Evolutionary conservation across 2,888 invertebrate species (phyloP).

Genomic region (Liopterus haemorrhoidalis): DNA sequence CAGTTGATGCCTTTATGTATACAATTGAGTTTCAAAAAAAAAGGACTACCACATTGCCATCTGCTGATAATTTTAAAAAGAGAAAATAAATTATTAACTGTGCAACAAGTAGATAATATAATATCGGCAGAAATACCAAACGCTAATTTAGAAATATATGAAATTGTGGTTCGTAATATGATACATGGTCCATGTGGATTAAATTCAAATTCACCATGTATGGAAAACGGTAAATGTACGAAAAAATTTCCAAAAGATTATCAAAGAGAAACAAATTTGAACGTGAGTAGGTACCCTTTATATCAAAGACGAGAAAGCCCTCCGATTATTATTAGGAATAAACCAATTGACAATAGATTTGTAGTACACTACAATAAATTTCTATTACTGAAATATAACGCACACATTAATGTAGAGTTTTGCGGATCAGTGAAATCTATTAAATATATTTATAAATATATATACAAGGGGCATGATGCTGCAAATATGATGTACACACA

Average conservation of each 20-base stretch:
- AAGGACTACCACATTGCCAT: constrained; percentile 9
- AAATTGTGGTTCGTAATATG: constrained; percentile 1
- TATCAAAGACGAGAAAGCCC: no score
- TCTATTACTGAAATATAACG: constrained; percentile 23
- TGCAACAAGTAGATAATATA: constrained; percentile 11
- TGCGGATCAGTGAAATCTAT: constrained; percentile 22
- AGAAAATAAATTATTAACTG: constrained; percentile 1
- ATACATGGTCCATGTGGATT: constrained; percentile 17
- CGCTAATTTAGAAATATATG: constrained; percentile 2
- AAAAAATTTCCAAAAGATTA: constrained; percentile 12
- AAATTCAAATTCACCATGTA: constrained; percentile 7
- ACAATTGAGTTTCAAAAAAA: no score
- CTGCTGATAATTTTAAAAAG: constrained; percentile 4
- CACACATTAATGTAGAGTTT: constrained; percentile 30
- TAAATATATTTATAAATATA: constrained; percentile 30
- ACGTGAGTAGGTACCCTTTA: not conserved
- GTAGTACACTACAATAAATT: constrained; percentile 25
- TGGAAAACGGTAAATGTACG: not conserved
- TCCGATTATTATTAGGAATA: no score
- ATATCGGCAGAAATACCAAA: constrained; percentile 7
- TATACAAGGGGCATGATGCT: no score
- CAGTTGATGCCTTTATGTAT: no score
- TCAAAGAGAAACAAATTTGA: not conserved
- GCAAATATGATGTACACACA: no score
- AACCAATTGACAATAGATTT: constrained; percentile 17